Conservation (phyloP, 2,888 invertebrate species). For the Hirtodrosophila cameraria region DNA sequence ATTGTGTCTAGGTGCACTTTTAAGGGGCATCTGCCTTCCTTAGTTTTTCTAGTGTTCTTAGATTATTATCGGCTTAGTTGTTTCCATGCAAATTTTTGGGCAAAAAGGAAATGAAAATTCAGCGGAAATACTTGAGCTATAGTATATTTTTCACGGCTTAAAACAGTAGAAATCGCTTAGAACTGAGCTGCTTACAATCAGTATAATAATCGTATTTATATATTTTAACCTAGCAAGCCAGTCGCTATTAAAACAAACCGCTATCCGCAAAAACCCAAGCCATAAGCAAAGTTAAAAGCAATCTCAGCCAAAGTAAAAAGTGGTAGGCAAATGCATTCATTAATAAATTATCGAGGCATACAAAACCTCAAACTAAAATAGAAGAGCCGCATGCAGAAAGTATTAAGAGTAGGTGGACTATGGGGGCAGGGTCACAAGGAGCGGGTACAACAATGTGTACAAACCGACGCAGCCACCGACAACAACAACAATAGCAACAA, state of each 20-base stretch:
- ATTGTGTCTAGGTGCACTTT: conserved; percentile 32
- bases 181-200: not conserved
- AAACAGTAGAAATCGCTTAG: conserved; percentile 19
- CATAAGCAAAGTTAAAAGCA: conserved; percentile 26
- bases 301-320: conserved; percentile 47
- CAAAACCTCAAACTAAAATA: conserved; percentile 68
- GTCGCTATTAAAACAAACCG: conserved; percentile 6
- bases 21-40: not conserved
- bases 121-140: conserved; percentile 30
- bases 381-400: conserved; percentile 32
- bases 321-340: conserved; percentile 73
- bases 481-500: conserved; percentile 30
- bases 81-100: conserved; percentile 25
- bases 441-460: conserved; percentile 43
- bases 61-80: conserved; percentile 7
- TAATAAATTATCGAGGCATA: conserved; percentile 71
- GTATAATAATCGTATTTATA: conserved; percentile 12
- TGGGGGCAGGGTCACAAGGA: conserved; percentile 1
- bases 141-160: conserved; percentile 8
- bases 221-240: not conserved
- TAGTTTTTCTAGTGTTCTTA: not conserved
- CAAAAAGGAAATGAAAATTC: conserved; percentile 50
- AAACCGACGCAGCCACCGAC: conserved; percentile 60
- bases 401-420: not conserved
- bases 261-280: conserved; percentile 13